Evolutionary conservation across 2,113 vertebrate species (phyloP).

Genomic region (Octodon degus): DNA sequence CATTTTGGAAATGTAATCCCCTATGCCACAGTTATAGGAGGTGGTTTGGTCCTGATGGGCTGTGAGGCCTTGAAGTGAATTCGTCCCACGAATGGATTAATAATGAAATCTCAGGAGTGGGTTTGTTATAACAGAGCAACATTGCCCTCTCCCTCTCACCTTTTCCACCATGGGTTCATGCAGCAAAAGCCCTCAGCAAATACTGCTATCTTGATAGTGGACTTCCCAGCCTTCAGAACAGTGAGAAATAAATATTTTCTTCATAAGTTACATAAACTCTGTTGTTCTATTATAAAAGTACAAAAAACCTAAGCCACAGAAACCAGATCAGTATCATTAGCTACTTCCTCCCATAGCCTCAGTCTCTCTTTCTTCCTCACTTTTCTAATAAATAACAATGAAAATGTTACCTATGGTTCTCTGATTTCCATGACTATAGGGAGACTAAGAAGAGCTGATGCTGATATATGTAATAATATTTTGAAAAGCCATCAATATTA

Average conservation of each 20-base stretch:
- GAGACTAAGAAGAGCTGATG: neutral
- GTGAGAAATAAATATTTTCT: neutral
- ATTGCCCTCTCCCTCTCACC: neutral
- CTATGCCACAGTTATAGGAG: neutral
- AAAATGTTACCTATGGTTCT: neutral
- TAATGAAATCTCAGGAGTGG: neutral
- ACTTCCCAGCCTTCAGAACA: neutral
- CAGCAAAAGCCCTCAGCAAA: neutral
- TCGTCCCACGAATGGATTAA: neutral
- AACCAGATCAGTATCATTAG: neutral
- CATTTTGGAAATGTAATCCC: neutral
- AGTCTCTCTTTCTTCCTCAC: neutral
- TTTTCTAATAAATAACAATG: neutral
- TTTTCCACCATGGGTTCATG: neutral
- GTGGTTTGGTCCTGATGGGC: neutral
- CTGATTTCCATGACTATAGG: neutral
- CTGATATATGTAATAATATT: neutral
- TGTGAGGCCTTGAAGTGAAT: neutral
- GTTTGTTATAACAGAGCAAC: too few species aligned
- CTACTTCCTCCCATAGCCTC: neutral
- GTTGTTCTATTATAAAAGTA: neutral
- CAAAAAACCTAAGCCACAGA: neutral
- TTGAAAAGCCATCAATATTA: slow-evolving; percentile 49
- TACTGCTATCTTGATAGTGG: neutral
- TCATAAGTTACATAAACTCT: neutral